These are phyloP conservation scores for Brachyptera putata DNA, from an alignment of 2,888 invertebrate species.

Conservation along the genomic window DNA sequence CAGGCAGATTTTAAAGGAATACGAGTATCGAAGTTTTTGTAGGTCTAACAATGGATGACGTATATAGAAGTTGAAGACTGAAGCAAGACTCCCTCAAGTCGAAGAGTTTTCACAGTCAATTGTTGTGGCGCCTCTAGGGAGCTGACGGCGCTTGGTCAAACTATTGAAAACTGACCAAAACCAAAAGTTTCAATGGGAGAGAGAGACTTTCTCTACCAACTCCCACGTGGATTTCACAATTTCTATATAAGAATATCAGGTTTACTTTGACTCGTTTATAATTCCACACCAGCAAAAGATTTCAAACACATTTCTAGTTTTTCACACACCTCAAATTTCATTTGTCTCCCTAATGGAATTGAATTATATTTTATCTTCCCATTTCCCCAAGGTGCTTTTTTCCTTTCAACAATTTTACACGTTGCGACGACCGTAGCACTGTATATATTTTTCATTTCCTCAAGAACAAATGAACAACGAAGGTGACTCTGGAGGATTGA, in stretches of 20 bases:
- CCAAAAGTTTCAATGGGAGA: constrained; percentile 1
- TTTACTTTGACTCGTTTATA: constrained; percentile 15
- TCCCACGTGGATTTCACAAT: neutral
- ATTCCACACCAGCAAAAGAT: constrained; percentile 15
- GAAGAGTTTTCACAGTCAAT: constrained; percentile 9
- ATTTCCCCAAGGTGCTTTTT: constrained; percentile 2
- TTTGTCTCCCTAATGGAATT: constrained; percentile 19
- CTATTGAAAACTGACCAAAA: constrained; percentile 18
- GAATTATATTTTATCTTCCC: constrained; percentile 16
- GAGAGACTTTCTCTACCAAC: neutral
- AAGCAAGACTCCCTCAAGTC: constrained; percentile 6
- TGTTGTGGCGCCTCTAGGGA: constrained; percentile 8
- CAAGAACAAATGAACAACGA: constrained; percentile 19
- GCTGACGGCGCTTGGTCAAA: constrained; percentile 9
- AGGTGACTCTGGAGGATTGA: constrained; percentile 15
- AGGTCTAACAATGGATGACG: constrained; percentile 11
- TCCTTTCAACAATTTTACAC: constrained; percentile 4
- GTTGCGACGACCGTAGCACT: neutral
- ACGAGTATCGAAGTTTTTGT: constrained; percentile 8
- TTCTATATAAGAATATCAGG: too few species aligned
- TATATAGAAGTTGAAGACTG: constrained; percentile 8
- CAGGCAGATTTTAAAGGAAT: constrained; percentile 2
- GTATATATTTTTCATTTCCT: constrained; percentile 21
- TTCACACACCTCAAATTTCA: constrained; percentile 17
- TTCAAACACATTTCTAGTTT: constrained; percentile 20